Percentiles rank a stretch among this genome's conserved stretches.
These are phyloP conservation scores for Micromesistius poutassou DNA, from an alignment of 2,797 vertebrate species.

Conservation along the genomic window DNA sequence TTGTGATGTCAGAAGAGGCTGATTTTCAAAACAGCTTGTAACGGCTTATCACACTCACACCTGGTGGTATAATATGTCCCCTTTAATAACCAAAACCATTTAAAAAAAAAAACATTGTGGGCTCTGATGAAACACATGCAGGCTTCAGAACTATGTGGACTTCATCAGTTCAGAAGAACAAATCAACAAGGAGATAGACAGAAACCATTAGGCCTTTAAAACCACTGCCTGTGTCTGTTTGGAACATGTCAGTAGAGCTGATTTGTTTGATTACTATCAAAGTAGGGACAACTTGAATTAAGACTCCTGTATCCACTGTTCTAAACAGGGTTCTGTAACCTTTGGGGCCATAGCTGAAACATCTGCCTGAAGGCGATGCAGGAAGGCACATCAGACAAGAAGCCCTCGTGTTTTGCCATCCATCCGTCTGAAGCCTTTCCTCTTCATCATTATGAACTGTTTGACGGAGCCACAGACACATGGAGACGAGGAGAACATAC, in stretches of 20 bases:
- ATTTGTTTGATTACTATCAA: slow-evolving; percentile 36
- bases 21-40: no score
- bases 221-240: slow-evolving; percentile 50
- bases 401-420: slow-evolving; percentile 27
- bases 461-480: not conserved
- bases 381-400: slow-evolving; percentile 60
- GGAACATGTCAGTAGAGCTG: slow-evolving; percentile 39
- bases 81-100: no score
- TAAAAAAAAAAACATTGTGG: slow-evolving; percentile 25
- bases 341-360: not conserved
- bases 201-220: slow-evolving; percentile 33
- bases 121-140: slow-evolving; percentile 9
- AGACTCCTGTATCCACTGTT: not conserved
- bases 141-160: slow-evolving; percentile 23
- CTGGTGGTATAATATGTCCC: no score
- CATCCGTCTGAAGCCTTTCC: slow-evolving; percentile 18
- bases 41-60: no score
- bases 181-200: slow-evolving; percentile 27
- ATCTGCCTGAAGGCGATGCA: slow-evolving; percentile 13
- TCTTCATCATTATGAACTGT: not conserved
- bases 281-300: slow-evolving; percentile 24
- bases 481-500: not conserved
- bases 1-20: no score
- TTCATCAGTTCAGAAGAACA: slow-evolving; percentile 46
- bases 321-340: not conserved